Evolutionary conservation across 1,140 invertebrate genomes (phyloP).

Genomic region (Drosophila subpulchrella): DNA sequence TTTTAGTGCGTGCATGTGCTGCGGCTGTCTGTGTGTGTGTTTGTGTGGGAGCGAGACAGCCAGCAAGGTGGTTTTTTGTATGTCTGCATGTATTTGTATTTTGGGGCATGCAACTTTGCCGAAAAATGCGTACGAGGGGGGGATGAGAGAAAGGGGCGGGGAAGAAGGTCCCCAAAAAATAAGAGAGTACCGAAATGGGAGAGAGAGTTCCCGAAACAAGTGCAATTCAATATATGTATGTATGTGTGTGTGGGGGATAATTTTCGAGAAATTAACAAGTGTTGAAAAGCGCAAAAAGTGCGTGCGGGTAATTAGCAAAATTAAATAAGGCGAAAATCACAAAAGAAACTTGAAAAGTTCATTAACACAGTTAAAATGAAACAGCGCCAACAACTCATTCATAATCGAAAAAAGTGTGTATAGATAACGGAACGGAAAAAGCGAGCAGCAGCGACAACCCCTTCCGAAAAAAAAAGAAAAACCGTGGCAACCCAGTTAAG

Average conservation of each 20-base stretch:
- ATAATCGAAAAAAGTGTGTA: constrained; percentile 66
- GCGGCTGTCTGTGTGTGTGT: constrained; percentile 12
- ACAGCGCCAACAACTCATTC: constrained; percentile 57
- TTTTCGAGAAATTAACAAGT: constrained; percentile 55
- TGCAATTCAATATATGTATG: constrained; percentile 39
- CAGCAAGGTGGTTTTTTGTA: constrained; percentile 42
- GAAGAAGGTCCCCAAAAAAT: constrained; percentile 2
- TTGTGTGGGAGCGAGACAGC: constrained; percentile 30
- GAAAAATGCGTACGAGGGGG: constrained; percentile 57
- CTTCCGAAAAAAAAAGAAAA: constrained; percentile 49
- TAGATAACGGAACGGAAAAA: constrained; percentile 66
- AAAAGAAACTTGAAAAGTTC: constrained; percentile 48
- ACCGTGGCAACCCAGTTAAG: constrained; percentile 63
- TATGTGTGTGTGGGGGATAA: constrained; percentile 29
- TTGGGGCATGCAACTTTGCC: constrained; percentile 77
- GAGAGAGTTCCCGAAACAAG: constrained; percentile 54
- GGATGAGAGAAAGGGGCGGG: constrained; percentile 18
- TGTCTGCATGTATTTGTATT: constrained; percentile 54
- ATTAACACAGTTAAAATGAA: constrained; percentile 66
- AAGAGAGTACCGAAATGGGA: constrained; percentile 11
- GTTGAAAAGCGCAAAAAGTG: constrained; percentile 43
- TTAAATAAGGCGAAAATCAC: neutral
- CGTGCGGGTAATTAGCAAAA: constrained; percentile 51
- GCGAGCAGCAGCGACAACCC: constrained; percentile 54
- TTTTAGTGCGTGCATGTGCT: constrained; percentile 36